These are phyloP conservation scores for Chiloscyllium plagiosum DNA, from an alignment of 2,113 vertebrate species.

Conservation along the genomic window DNA sequence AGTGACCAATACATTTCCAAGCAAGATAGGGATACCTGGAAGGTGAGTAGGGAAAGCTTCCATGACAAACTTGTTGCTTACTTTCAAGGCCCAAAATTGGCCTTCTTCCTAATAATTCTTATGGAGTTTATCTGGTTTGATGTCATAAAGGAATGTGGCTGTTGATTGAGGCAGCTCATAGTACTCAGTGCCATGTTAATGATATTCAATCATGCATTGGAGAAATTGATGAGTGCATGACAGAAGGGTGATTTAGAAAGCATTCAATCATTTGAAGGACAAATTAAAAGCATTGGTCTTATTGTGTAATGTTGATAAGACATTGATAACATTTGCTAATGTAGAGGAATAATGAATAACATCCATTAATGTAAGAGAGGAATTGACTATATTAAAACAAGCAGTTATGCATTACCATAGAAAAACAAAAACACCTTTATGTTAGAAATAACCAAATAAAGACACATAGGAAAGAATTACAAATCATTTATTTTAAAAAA, in stretches of 20 bases:
- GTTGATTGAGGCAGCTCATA: neutral
- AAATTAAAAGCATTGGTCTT: neutral
- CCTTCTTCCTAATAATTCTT: neutral
- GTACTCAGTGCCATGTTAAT: neutral
- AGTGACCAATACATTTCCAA: neutral
- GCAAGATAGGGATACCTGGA: neutral
- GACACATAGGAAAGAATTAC: neutral
- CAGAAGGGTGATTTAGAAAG: neutral
- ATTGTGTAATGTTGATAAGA: too few relatives aligned
- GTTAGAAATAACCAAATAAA: neutral
- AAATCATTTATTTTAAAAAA: neutral
- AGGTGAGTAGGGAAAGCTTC: neutral
- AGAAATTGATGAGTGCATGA: neutral
- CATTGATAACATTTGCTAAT: neutral
- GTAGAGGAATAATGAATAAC: neutral
- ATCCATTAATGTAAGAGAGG: neutral
- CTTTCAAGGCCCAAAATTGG: neutral
- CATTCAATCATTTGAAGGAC: neutral
- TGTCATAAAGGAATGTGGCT: neutral
- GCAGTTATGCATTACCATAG: neutral
- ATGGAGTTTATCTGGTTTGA: neutral
- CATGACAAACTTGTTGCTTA: neutral
- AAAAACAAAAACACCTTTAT: neutral
- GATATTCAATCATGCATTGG: neutral
- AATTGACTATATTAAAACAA: neutral